Conservation (phyloP, 2,888 invertebrate species). For the Synergus umbraculus region DNA sequence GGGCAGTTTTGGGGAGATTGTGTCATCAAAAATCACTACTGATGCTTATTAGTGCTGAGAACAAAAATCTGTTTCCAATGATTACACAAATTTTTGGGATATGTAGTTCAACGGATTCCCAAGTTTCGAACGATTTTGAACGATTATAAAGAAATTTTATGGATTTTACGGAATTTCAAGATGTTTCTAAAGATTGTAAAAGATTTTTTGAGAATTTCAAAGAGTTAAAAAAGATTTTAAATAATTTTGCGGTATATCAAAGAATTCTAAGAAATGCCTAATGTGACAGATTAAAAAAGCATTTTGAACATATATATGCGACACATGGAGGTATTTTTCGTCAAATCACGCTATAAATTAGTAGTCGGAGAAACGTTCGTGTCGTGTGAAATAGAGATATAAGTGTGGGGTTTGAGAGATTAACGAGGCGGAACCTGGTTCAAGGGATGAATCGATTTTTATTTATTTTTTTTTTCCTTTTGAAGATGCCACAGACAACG, state of each 20-base stretch:
- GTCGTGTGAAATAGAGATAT: slow-evolving; percentile 55
- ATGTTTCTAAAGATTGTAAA: too few species aligned
- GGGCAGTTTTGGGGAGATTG: too few species aligned
- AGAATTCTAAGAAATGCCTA: neutral
- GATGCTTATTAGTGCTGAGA: too few species aligned
- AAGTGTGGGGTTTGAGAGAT: slow-evolving; percentile 49
- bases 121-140: too few species aligned
- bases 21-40: too few species aligned
- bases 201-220: too few species aligned
- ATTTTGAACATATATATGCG: neutral
- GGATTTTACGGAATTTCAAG: too few species aligned
- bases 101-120: too few species aligned
- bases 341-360: neutral
- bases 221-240: too few species aligned
- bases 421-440: slow-evolving; percentile 54
- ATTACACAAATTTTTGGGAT: too few species aligned
- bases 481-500: slow-evolving; percentile 44
- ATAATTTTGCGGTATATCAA: neutral
- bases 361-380: neutral
- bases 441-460: slow-evolving; percentile 46
- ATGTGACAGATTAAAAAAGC: neutral
- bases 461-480: slow-evolving; percentile 43
- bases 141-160: too few species aligned
- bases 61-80: too few species aligned
- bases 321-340: neutral